Percentiles rank a stretch among this genome's conserved stretches.
phyloP scores from a whole-genome alignment of 2,888 invertebrate genomes.

The Endotricha flammealis region DNA sequence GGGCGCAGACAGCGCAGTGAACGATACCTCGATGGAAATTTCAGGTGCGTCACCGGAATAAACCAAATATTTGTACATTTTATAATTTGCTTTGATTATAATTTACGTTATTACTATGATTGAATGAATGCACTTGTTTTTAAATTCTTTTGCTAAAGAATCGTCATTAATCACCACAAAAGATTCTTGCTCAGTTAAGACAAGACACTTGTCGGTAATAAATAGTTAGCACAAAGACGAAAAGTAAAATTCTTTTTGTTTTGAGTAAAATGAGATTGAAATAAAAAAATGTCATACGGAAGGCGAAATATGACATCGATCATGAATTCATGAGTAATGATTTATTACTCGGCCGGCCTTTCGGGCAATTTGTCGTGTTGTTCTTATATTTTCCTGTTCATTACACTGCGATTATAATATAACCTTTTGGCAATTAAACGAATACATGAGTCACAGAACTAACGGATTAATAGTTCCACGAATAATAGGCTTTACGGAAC shows the following conservation, averaged over 20 bases:
- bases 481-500: constrained; percentile 14
- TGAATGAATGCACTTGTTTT: too few species aligned
- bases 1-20: too few species aligned
- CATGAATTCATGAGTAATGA: constrained; percentile 15
- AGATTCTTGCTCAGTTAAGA: too few species aligned
- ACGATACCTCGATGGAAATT: too few species aligned
- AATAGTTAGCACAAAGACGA: too few species aligned
- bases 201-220: too few species aligned
- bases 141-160: too few species aligned
- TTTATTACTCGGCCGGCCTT: constrained; percentile 16
- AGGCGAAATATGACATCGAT: constrained; percentile 19
- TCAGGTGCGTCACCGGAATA: too few species aligned
- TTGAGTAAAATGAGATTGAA: constrained; percentile 12
- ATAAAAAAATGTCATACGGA: constrained; percentile 14
- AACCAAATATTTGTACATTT: too few species aligned
- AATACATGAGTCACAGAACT: constrained; percentile 15
- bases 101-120: too few species aligned
- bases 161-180: too few species aligned
- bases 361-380: not conserved
- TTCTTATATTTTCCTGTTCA: constrained; percentile 16
- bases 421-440: constrained; percentile 3
- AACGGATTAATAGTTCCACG: constrained; percentile 17
- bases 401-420: constrained; percentile 1
- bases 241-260: constrained; percentile 3
- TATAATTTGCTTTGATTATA: too few species aligned